Percentiles rank a stretch among this genome's conserved stretches.
These are phyloP conservation scores for Pholis gunnellus DNA, from an alignment of 2,113 vertebrate genomes.

Conservation along the genomic window DNA sequence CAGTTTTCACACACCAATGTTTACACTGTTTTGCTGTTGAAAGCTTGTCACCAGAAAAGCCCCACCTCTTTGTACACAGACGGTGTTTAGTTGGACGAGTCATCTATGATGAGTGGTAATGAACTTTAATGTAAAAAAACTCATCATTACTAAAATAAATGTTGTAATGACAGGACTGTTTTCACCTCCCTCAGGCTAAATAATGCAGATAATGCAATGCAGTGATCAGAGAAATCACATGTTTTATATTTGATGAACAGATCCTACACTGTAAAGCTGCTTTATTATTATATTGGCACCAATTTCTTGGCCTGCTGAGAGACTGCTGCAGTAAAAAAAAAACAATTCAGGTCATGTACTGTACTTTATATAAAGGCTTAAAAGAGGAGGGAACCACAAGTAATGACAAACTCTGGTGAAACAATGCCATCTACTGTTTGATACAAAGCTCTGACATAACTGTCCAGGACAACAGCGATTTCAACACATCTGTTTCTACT, in stretches of 20 bases:
- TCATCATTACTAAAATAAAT: neutral
- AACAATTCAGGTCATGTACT: neutral
- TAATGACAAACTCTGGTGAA: neutral
- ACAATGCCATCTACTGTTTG: conserved; percentile 26
- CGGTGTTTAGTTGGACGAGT: neutral
- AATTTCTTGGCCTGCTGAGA: neutral
- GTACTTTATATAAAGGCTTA: neutral
- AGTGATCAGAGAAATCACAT: neutral
- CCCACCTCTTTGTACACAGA: neutral
- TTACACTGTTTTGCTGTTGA: neutral
- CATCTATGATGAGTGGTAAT: neutral
- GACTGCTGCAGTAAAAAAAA: neutral
- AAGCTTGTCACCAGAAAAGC: neutral
- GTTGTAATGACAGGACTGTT: fast-evolving
- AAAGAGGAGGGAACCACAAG: fast-evolving
- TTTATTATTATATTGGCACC: neutral
- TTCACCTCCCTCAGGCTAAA: fast-evolving
- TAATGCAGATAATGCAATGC: neutral
- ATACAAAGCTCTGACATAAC: neutral
- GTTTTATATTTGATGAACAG: neutral
- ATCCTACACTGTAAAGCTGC: neutral
- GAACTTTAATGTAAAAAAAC: neutral
- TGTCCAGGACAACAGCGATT: neutral
- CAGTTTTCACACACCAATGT: neutral
- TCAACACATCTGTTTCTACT: neutral